Base-by-base conservation (phyloP, 2,888 invertebrate genomes). In the Machimus rusticus region DNA sequence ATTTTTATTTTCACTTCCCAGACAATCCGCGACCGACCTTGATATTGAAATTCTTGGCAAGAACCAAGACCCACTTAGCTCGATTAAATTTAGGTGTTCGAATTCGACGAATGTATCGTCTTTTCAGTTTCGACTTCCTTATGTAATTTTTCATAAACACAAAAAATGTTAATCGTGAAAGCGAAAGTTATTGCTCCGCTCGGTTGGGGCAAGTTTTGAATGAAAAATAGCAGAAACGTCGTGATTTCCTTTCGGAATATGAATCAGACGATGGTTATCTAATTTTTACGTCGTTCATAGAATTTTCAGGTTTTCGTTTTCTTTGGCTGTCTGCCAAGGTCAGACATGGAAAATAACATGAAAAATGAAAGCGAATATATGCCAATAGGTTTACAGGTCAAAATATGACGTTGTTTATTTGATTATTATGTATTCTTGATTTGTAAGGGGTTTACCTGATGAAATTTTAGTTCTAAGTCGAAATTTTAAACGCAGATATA, bases 21-120 rank as follows among this genome's bases (percentile, higher is more conserved):
- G 43, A 78, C 43, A 78, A 78, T 43, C 16, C n/a, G 31, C 23
- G 43, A 14, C 37, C 34, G 66, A 39, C 79, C 79, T 79, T 79
- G 79, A 79, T 79, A 79, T 79, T 79, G 79, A 79, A 79, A 79
- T 79, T 79, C 79, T 79, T 79, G n/a, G 9, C 51, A 16, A 43
- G 51, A 79, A 66, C 66, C 66, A 66, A 66, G 51, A 46, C 46
- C 46, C 51, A 79, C 46, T 55, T 66, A 66, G 23, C 79, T 3
- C n/a, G 31, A 16, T 16, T 51, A n/a, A 51, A 51, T 14, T 46
- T 23, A 31, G n/a, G 51, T 51, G 34, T 31, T 51, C 31, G 51
- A 51, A 79, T 79, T 79, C 66, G 66, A 66, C n/a, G 16, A 57
- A 16, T 9, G 23, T 66, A 28, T 66, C 66, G 66, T 66, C 28